Base-by-base conservation (phyloP, 2,888 invertebrate genomes). In the Dusona sp. region DNA sequence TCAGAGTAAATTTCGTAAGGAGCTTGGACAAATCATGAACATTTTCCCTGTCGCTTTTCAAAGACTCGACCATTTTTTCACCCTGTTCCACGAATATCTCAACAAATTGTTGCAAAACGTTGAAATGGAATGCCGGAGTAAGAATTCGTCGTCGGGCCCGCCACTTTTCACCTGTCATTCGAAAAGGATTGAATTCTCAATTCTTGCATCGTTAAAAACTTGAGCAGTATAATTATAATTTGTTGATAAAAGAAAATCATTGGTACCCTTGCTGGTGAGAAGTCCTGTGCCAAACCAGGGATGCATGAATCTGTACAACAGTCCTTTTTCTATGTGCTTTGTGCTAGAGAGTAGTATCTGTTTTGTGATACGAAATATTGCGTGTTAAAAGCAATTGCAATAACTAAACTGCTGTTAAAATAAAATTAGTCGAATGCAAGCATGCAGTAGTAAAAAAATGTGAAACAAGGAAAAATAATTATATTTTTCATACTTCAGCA, bases 111-210 rank as follows among this genome's bases (percentile, higher is more conserved):
- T 95, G 94, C n/a, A 96, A 91, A 68, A 96, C 95, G 88, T 95
- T 96, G 85, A 96, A 96, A 90, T 96, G 96, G 89, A 96, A 96
- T 0, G 96, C 95, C 1, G 96, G 95, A 0, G 96, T 96, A 16
- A 96, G 90, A 79, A 95, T 94, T 91, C 95, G 96, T 83, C 96
- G 93, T 7, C 96, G 94, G 6, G 94, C 91, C 77, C 95, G 95
- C 96, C 96, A 96, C 92, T 95, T 96, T 45, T 90, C 70, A 67
- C 95, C 95, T 85, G 88, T 89, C 45, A 91, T 91, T 3, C 16
- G 19, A 7, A 8, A 16, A 38, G 3, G 9, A 36, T 42, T 19
- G 4, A 42, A 25, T 22, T 48, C 3, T 57, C 1, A 33, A 70
- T 54, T 42, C 38, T 68, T 4, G 2, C 11, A 11, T 16, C 11